Evolutionary conservation across 1,140 invertebrate genomes (phyloP).

Genomic region (Trichomalopsis sarcophagae): DNA sequence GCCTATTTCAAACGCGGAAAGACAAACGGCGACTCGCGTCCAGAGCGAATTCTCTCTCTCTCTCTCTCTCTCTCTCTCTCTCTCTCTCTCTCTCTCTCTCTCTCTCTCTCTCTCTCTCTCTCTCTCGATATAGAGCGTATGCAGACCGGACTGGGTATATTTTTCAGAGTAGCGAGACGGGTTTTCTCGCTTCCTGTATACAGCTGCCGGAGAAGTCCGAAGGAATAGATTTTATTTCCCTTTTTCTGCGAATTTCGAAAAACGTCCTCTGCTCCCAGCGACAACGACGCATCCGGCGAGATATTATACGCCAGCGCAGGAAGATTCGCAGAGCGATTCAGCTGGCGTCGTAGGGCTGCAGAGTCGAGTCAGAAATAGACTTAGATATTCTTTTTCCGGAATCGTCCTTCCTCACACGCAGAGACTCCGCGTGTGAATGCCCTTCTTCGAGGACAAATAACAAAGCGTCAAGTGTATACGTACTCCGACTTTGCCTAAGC

Average conservation of each 20-base stretch:
- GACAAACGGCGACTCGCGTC: constrained; percentile 60
- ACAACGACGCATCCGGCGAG: too few species aligned
- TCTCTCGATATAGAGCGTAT: background rate
- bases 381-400: constrained; percentile 9
- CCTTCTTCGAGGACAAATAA: constrained; percentile 27
- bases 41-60: constrained; percentile 36
- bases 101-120: constrained; percentile 35
- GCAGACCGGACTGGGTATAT: background rate
- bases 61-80: too few species aligned
- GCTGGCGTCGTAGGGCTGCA: background rate
- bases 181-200: too few species aligned
- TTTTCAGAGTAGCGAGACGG: background rate
- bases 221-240: too few species aligned
- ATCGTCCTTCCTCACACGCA: constrained; percentile 8
- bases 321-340: too few species aligned
- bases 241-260: too few species aligned
- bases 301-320: too few species aligned
- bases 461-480: background rate
- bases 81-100: constrained; percentile 19
- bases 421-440: background rate
- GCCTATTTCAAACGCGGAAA: constrained; percentile 66
- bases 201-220: too few species aligned
- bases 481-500: background rate
- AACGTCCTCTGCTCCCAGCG: too few species aligned
- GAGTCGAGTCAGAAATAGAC: background rate